A percentile compares a stretch with the other conserved stretches of the same genome.
phyloP scores from a whole-genome alignment of 2,113 vertebrate genomes.

The Octodon degus region DNA sequence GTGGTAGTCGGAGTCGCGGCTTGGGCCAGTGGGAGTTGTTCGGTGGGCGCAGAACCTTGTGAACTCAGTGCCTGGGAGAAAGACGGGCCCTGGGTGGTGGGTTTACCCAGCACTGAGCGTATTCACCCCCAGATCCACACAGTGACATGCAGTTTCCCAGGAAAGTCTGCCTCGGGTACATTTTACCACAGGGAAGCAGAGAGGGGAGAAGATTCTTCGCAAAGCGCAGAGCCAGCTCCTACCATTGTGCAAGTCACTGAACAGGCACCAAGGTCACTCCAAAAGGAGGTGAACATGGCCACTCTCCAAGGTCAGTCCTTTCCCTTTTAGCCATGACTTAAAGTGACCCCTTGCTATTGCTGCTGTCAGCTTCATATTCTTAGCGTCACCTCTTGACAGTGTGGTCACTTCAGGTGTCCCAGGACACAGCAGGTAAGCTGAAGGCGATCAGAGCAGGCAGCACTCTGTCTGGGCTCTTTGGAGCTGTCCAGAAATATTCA shows the following conservation, averaged over 20 bases:
- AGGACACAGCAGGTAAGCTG: not conserved
- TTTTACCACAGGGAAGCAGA: not conserved
- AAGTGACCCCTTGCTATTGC: not conserved
- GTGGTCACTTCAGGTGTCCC: not conserved
- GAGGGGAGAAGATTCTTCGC: not conserved
- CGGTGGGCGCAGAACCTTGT: too few species aligned
- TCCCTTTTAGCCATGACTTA: slow-evolving; percentile 10
- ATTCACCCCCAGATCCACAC: not conserved
- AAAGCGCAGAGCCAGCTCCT: not conserved
- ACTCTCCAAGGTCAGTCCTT: not conserved
- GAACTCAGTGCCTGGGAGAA: not conserved
- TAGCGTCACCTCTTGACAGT: slow-evolving; percentile 10
- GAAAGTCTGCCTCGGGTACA: not conserved
- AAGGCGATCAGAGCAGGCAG: not conserved
- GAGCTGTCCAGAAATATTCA: not conserved
- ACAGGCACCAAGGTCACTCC: not conserved
- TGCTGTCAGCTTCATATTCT: not conserved
- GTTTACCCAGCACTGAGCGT: not conserved
- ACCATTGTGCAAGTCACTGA: not conserved
- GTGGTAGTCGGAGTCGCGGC: not conserved
- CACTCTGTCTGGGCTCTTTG: slow-evolving; percentile 1
- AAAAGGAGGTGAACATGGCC: not conserved
- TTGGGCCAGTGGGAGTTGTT: not conserved
- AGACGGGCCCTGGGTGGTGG: not conserved
- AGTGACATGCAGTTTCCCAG: not conserved